These are phyloP conservation scores for Paralvinella palmiformis DNA, from an alignment of 1,140 invertebrate species.

Conservation along the genomic window DNA sequence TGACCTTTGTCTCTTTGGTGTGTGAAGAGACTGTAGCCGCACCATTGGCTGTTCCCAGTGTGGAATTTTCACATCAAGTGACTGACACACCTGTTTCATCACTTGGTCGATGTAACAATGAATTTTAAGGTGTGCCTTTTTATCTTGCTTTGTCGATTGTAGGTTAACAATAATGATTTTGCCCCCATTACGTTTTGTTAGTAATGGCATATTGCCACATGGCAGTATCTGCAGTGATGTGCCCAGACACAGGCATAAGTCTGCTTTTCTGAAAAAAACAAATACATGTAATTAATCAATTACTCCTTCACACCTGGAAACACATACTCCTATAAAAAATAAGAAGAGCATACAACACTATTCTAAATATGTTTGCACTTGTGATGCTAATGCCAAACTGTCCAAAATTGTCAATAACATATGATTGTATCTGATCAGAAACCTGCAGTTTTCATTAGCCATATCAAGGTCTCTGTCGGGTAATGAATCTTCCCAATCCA, in stretches of 20 bases:
- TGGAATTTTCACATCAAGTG: no score
- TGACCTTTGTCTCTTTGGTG: no score
- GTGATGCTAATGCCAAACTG: no score
- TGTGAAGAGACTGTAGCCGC: no score
- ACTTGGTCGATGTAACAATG: conserved; percentile 84
- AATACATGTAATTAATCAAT: conserved; percentile 3
- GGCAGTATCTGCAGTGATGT: conserved; percentile 96
- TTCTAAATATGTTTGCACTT: no score
- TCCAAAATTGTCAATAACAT: no score
- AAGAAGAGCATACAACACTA: no score
- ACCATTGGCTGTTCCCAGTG: no score
- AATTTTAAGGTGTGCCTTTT: conserved; percentile 83
- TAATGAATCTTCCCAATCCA: conserved; percentile 97
- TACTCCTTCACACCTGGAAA: background rate
- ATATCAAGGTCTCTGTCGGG: conserved; percentile 82
- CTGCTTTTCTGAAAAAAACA: conserved; percentile 63
- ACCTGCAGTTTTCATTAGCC: conserved; percentile 83
- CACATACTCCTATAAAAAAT: no score
- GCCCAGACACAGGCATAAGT: conserved; percentile 88
- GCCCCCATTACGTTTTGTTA: conserved; percentile 78
- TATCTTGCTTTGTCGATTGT: conserved; percentile 94
- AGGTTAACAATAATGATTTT: conserved; percentile 92
- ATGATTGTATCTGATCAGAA: no score
- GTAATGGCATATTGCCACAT: conserved; percentile 86
- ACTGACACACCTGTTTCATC: conserved; percentile 59